Evolutionary conservation across 2,113 vertebrate species (phyloP).

Genomic region (Ceratotherium simum): DNA sequence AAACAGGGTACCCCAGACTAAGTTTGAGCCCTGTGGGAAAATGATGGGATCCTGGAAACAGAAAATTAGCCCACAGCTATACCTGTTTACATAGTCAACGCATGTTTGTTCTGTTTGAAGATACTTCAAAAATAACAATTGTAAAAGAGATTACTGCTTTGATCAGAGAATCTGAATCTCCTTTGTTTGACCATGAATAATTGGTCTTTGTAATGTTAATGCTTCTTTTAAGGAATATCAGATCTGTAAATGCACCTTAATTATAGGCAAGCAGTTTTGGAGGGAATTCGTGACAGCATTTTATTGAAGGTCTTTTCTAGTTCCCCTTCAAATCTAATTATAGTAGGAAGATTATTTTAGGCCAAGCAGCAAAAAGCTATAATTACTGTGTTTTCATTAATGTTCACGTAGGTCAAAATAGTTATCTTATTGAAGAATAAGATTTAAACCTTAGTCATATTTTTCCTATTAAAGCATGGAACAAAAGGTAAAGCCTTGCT

Average conservation of each 20-base stretch:
- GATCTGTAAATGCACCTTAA: slow-evolving; percentile 88
- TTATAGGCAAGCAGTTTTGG: slow-evolving; percentile 87
- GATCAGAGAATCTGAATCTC: slow-evolving; percentile 87
- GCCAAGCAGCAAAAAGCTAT: slow-evolving; percentile 79
- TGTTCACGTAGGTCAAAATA: slow-evolving; percentile 47
- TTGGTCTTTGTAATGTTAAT: slow-evolving; percentile 88
- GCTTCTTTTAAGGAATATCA: slow-evolving; percentile 87
- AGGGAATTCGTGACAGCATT: slow-evolving; percentile 86
- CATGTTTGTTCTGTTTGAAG: slow-evolving; percentile 85
- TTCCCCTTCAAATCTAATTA: slow-evolving; percentile 85
- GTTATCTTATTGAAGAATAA: slow-evolving; percentile 44
- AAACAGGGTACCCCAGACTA: background rate
- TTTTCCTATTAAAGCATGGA: background rate
- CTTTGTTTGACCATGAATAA: slow-evolving; percentile 89
- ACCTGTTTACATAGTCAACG: slow-evolving; percentile 83
- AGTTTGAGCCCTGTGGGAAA: slow-evolving; percentile 67
- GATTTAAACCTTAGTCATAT: slow-evolving; percentile 28
- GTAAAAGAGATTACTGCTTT: slow-evolving; percentile 87
- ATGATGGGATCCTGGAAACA: slow-evolving; percentile 67
- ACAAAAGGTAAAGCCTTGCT: background rate
- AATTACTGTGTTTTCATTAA: slow-evolving; percentile 74
- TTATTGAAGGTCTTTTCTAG: slow-evolving; percentile 86
- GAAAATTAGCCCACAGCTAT: slow-evolving; percentile 78
- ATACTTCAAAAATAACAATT: slow-evolving; percentile 88
- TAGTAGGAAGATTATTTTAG: slow-evolving; percentile 83